Evolutionary conservation across 2,888 invertebrate genomes (phyloP), one percentile per base, ranked within the genome.

Genomic region (Steromphala cineraria): DNA sequence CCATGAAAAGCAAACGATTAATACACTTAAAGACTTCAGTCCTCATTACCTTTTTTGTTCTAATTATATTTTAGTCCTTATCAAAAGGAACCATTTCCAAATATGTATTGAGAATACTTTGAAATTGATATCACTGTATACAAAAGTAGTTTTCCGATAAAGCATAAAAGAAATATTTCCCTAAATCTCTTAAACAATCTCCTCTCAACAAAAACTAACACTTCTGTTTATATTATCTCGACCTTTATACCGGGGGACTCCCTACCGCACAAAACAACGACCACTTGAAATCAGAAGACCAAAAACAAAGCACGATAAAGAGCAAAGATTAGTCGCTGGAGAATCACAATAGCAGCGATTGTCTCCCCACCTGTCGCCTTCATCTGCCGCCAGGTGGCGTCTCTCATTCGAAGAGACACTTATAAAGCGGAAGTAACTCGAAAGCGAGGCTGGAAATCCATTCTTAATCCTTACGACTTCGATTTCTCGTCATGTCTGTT

Each of bases 361-460:
- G 71, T 71, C 71, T 71, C 71, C 31, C 71, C 71, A 71, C 71
- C 71, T 71, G 71, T 71, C 71, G 24, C 36, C 40, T 71, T 71
- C 71, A 71, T 10, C 40, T 71, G 31, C 36, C 71, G 40, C 36
- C 71, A 71, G 71, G 71, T 71, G 71, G 71, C 40, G 71, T 24
- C 15, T 19, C 36, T 40, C 31, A n/a, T 36, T 19, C 71, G 40
- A 71, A 36, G 40, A 71, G 71, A 71, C 40, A 40, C 71, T 31
- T 36, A 36, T 40, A 19, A 19, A 15, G 31, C 28, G 71, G 71
- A 71, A 71, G 36, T 36, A 71, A 71, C 40, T 40, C 71, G 10
- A 40, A 31, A 71, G 36, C 40, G 15, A 71, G 15, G 10, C n/a
- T 36, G 10, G n/a, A 71, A 71, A 36, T 36, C 40, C 31, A 71